Conservation (phyloP, 2,113 vertebrate genomes). For the Cranoglanis bouderius region DNA sequence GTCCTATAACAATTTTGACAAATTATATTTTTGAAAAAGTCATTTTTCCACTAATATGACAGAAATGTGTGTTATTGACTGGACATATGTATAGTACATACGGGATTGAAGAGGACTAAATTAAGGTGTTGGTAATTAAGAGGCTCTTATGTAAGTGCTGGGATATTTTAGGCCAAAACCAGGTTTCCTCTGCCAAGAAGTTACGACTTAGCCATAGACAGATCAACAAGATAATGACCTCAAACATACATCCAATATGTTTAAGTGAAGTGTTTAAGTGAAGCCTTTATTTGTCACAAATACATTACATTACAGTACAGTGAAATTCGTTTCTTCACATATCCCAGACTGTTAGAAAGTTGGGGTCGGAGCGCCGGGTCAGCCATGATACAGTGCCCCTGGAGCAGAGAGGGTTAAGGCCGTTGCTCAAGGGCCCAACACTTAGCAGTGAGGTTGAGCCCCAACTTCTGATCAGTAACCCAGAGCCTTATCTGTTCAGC, state of each 20-base stretch:
- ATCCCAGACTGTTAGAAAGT: no score
- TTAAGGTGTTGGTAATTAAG: background rate
- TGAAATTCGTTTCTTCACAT: no score
- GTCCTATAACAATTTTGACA: background rate
- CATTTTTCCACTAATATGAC: background rate
- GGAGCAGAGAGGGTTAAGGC: no score
- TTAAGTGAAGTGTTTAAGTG: background rate
- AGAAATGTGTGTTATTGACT: background rate
- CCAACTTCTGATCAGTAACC: no score
- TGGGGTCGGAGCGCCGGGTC: no score
- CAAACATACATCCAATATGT: background rate
- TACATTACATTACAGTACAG: no score
- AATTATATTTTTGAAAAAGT: background rate
- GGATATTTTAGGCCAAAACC: background rate
- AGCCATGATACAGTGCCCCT: no score
- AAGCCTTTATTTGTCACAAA: no score
- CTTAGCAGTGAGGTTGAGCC: no score
- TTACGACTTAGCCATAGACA: background rate
- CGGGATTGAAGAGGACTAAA: background rate
- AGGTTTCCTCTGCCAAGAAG: background rate
- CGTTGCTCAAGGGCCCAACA: no score
- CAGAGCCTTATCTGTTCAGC: no score
- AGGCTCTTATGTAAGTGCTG: background rate
- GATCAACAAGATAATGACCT: background rate
- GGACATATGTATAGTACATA: background rate